These are phyloP conservation scores for Papilio dardanus DNA, from an alignment of 1,140 invertebrate species.

Conservation along the genomic window DNA sequence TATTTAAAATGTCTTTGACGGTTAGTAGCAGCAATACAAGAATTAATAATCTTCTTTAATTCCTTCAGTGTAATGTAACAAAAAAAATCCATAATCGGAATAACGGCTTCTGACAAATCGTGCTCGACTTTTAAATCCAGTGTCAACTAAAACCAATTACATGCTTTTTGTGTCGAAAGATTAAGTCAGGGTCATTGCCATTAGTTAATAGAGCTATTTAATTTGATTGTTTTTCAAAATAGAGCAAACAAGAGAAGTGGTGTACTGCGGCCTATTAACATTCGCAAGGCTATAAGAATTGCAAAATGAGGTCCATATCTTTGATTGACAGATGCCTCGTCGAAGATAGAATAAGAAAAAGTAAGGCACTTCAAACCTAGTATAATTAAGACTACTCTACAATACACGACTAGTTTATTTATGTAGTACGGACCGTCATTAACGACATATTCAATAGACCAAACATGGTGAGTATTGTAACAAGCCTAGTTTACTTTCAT, in stretches of 20 bases:
- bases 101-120: conserved; percentile 33
- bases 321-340: conserved; percentile 9
- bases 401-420: neutral
- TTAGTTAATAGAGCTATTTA: neutral
- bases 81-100: conserved; percentile 24
- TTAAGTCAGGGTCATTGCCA: neutral
- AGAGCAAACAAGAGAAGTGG: neutral
- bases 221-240: neutral
- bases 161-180: neutral
- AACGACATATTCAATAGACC: too few species aligned
- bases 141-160: conserved; percentile 26
- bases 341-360: neutral
- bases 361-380: neutral
- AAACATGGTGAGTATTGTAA: too few species aligned
- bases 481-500: too few species aligned
- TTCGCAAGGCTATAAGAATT: neutral
- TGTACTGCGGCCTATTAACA: neutral
- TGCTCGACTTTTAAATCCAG: conserved; percentile 27
- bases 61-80: conserved; percentile 2
- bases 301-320: conserved; percentile 1
- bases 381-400: neutral
- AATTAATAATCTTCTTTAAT: neutral
- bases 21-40: neutral
- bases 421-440: neutral
- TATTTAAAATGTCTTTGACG: neutral